Percentiles rank a stretch among this genome's conserved stretches.
These are phyloP conservation scores for Anguilla japonica DNA, from an alignment of 2,113 vertebrate species.

Conservation along the genomic window DNA sequence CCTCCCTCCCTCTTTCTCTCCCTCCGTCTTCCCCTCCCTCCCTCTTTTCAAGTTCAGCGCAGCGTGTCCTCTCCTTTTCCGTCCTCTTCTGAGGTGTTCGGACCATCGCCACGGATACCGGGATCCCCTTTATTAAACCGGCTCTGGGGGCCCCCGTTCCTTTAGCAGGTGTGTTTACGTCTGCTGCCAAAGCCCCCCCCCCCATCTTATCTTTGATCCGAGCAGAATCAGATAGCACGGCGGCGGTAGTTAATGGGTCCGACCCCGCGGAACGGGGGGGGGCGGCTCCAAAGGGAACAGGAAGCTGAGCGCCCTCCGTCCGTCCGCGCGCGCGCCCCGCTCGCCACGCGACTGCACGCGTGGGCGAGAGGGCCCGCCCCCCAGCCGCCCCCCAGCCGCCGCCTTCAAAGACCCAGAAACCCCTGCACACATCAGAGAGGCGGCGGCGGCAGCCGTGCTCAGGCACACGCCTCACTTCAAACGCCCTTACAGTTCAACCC, in stretches of 20 bases:
- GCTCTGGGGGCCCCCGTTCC: background rate
- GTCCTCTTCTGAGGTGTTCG: slow-evolving; percentile 36
- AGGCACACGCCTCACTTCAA: background rate
- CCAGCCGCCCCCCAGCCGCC: background rate
- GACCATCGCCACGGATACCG: slow-evolving; percentile 50
- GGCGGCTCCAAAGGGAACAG: background rate
- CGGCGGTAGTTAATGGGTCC: background rate
- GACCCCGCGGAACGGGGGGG: background rate
- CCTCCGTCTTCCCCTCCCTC: slow-evolving; percentile 8
- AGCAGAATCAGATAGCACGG: background rate
- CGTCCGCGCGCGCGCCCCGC: background rate
- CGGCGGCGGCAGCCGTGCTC: background rate
- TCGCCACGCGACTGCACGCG: background rate
- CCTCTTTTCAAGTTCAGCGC: slow-evolving; percentile 48
- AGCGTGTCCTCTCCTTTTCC: slow-evolving; percentile 43
- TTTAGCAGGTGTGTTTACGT: background rate
- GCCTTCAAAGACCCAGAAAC: background rate
- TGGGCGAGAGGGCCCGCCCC: too few species aligned
- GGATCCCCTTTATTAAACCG: slow-evolving; percentile 19
- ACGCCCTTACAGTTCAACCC: background rate
- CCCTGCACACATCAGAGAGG: background rate
- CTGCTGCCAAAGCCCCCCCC: background rate
- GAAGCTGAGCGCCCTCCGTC: background rate
- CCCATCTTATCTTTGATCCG: background rate
- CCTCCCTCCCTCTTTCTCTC: slow-evolving; percentile 9